phyloP scores from a whole-genome alignment of 2,888 invertebrate genomes.

The Monopis laevigella region DNA sequence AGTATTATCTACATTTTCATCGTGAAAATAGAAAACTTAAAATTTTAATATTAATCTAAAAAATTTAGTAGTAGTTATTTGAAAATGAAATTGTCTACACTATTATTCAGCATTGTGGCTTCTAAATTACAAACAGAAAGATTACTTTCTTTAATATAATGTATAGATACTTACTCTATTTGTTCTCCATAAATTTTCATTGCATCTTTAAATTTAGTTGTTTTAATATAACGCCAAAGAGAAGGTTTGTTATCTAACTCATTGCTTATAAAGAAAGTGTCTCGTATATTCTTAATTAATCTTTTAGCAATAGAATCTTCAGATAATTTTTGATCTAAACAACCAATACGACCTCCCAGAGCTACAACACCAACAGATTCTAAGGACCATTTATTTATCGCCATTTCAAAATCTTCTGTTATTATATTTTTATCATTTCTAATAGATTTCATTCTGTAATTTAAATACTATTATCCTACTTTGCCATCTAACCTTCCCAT shows the following conservation, averaged over 20 bases:
- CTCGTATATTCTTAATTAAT: conserved; percentile 39
- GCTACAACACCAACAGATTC: conserved; percentile 61
- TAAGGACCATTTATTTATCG: conserved; percentile 71
- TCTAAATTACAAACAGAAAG: too few relatives aligned
- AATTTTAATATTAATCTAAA: too few relatives aligned
- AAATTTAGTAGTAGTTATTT: too few relatives aligned
- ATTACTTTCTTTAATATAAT: too few relatives aligned
- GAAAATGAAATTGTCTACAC: too few relatives aligned
- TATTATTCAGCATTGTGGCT: too few relatives aligned
- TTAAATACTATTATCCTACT: too few relatives aligned
- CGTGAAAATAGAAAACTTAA: too few relatives aligned
- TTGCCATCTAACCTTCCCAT: too few relatives aligned
- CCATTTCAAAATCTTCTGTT: conserved; percentile 58
- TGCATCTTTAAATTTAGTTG: conserved; percentile 33
- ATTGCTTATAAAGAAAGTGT: conserved; percentile 27
- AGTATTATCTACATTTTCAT: too few relatives aligned
- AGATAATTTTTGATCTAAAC: conserved; percentile 35
- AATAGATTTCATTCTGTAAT: conserved; percentile 27
- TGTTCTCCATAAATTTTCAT: conserved; percentile 41
- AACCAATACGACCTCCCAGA: conserved; percentile 42
- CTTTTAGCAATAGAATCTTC: conserved; percentile 37
- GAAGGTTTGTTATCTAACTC: conserved; percentile 39
- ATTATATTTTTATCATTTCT: conserved; percentile 63
- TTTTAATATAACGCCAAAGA: conserved; percentile 35
- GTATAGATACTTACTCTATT: conserved; percentile 35